Evolutionary conservation across 2,888 invertebrate species (phyloP), one percentile per base, ranked within the genome.

Genomic region (Dysmachus trigonus): DNA sequence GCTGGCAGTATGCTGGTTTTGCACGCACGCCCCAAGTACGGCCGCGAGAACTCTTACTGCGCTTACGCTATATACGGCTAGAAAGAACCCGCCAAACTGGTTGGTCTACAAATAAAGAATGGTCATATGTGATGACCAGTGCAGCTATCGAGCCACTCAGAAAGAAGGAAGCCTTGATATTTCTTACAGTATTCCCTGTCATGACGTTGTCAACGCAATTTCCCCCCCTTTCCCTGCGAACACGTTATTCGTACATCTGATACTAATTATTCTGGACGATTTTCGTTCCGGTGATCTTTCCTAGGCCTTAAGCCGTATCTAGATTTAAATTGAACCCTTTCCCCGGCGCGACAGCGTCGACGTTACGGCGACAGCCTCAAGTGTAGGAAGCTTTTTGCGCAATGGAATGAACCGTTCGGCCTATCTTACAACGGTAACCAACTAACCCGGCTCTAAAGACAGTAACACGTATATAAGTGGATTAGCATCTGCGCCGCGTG

Each of bases 401-500:
- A 83, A 71, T 83, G 72, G 27, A 71, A 72, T 83, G 74, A 86
- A 86, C 86, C 86, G 86, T 86, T 86, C 62, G 86, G 74, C 62
- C 22, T 62, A 62, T 62, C 72, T 86, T 53, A 30, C 74, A 86
- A 86, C 86, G 86, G 86, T 86, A 86, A 73, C 74, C 82, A 81
- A 74, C 86, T 83, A 71, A 53, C 81, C 47, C 82, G 81, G 53
- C 82, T 47, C 22, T 30, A 73, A 53, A 86, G 74, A 35, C 62
- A 38, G 77, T 47, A 38, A 72, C 73, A 82, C 82, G 73, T 81
- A n/a, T n/a, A n/a, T n/a, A 86, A 86, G 81, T 51, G 33, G 74
- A 86, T 86, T 86, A 86, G 85, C 85, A 86, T 86, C 33, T 71
- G 85, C 18, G 77, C 18, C n/a, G 18, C 35, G 62, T n/a, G 18